Base-by-base conservation (phyloP, 2,888 invertebrate genomes). In the Tipula lateralis region DNA sequence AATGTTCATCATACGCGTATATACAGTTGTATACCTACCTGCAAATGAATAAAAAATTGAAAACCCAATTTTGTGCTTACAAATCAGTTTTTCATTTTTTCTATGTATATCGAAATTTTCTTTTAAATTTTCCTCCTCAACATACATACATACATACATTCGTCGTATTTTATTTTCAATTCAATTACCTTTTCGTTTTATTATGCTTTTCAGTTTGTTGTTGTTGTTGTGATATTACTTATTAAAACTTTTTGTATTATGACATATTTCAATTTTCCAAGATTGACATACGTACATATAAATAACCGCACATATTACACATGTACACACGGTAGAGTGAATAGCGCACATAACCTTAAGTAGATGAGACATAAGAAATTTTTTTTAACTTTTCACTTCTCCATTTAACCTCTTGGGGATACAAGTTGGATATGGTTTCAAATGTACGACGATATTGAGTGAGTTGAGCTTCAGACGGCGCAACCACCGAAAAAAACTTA, bases 161-260 rank as follows among this genome's bases (percentile, higher is more conserved):
- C 44, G 44, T 50, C 44, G 5, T 50, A 50, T 50, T 50, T 50
- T 50, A 50, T 50, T 2, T 16, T 50, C 44, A 50, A 50, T 50
- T 50, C 44, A 50, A 50, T 50, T 50, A 50, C 16, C 44, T 39
- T 39, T 39, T 39, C n/a, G n/a, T n/a, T n/a, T n/a, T n/a, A n/a
- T n/a, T n/a, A n/a, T n/a, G n/a, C n/a, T n/a, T n/a, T n/a, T n/a
- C n/a, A n/a, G n/a, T n/a, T n/a, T n/a, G n/a, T n/a, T n/a, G n/a
- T n/a, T n/a, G n/a, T 50, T 50, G 16, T 50, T 50, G n/a, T 34
- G 44, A n/a, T 50, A 50, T 5, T 50, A 50, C 44, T 50, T 50
- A 50, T 50, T 50, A 50, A 50, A 50, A 50, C 44, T 50, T 50
- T 36, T 50, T 50, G 44, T 50, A 50, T 50, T 50, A 50, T 50